Evolutionary conservation across 2,113 vertebrate species (phyloP).

Genomic region (Heliornis fulica): DNA sequence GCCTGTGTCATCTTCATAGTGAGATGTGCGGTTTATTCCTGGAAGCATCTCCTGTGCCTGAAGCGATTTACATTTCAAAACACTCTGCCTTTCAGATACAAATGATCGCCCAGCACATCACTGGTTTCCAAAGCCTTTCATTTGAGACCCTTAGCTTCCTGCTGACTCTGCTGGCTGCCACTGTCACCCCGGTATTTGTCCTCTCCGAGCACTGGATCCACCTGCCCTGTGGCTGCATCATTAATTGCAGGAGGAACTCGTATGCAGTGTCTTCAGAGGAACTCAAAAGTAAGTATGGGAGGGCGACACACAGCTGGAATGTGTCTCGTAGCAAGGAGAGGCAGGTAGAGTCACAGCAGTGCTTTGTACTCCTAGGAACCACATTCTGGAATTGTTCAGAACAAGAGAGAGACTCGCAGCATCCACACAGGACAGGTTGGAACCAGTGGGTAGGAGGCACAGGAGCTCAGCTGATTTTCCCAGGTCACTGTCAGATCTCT

Average conservation of each 20-base stretch:
- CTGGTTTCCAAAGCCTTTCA: slow-evolving; percentile 77
- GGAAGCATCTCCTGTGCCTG: neutral
- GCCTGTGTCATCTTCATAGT: neutral
- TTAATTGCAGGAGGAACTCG: slow-evolving; percentile 82
- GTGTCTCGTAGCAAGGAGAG: neutral
- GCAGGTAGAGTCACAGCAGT: neutral
- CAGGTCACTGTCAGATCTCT: neutral
- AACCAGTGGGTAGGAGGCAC: neutral
- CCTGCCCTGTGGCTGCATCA: slow-evolving; percentile 95
- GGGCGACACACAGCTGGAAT: neutral
- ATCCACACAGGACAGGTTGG: neutral
- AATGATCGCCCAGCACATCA: slow-evolving; percentile 82
- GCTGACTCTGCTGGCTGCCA: slow-evolving; percentile 86
- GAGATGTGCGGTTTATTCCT: neutral
- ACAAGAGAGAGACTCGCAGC: neutral
- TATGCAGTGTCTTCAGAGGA: slow-evolving; percentile 53
- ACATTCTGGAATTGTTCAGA: neutral
- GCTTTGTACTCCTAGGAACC: neutral
- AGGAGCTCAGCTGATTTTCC: neutral
- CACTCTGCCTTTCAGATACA: slow-evolving; percentile 79
- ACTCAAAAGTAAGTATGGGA: slow-evolving; percentile 66
- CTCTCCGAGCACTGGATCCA: slow-evolving; percentile 92
- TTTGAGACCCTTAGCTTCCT: slow-evolving; percentile 89
- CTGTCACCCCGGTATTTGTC: slow-evolving; percentile 88
- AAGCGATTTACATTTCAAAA: neutral